Evolutionary conservation across 2,888 invertebrate genomes (phyloP).

Genomic region (Teleogryllus oceanicus): DNA sequence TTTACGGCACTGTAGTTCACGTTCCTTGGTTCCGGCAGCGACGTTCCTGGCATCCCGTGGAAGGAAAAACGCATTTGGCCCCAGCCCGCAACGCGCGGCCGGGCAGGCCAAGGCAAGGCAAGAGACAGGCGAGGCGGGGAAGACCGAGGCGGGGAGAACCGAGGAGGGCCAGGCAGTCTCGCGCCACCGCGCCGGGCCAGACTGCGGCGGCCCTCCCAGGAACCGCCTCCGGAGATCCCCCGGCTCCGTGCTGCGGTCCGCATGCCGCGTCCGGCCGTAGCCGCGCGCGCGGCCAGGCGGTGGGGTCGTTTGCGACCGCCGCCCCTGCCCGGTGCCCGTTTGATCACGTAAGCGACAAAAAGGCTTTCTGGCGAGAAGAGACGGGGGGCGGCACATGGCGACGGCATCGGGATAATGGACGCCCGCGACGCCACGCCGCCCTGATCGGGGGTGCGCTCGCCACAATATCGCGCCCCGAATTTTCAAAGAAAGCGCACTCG

Average conservation of each 20-base stretch:
- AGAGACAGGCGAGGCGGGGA: too few species aligned
- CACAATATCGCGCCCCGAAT: not conserved
- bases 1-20: too few species aligned
- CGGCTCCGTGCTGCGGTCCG: not conserved
- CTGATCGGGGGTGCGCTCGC: not conserved
- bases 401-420: not conserved
- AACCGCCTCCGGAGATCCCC: not conserved
- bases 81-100: too few species aligned
- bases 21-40: too few species aligned
- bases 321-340: not conserved
- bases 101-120: too few species aligned
- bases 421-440: too few species aligned
- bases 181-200: not conserved
- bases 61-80: too few species aligned
- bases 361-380: not conserved
- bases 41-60: too few species aligned
- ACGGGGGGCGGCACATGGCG: not conserved
- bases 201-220: not conserved
- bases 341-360: slow-evolving; percentile 8
- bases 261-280: not conserved
- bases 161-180: too few species aligned
- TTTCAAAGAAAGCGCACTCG: not conserved
- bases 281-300: not conserved
- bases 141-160: too few species aligned
- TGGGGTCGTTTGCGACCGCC: not conserved